These are phyloP conservation scores for Phengaris alcon DNA, from an alignment of 2,888 invertebrate genomes.

Conservation along the genomic window DNA sequence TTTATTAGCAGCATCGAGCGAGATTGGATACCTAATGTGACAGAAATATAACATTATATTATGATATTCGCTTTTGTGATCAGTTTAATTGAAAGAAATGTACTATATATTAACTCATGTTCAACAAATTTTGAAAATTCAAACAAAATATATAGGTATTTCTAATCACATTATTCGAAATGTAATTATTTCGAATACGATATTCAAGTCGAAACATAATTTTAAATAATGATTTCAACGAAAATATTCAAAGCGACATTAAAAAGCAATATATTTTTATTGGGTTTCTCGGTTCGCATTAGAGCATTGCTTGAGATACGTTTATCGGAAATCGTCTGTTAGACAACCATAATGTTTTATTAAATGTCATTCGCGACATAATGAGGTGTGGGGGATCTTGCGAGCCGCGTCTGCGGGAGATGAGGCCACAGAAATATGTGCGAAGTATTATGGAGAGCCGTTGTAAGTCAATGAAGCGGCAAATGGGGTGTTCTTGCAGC, in stretches of 20 bases:
- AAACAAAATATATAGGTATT: too few relatives aligned
- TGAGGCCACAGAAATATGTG: slow-evolving; percentile 77
- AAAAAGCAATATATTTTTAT: slow-evolving; percentile 28
- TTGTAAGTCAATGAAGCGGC: slow-evolving; percentile 80
- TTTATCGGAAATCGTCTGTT: slow-evolving; percentile 68
- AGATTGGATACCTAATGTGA: neutral
- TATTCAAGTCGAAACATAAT: neutral
- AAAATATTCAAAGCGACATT: slow-evolving; percentile 19
- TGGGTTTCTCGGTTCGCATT: slow-evolving; percentile 24
- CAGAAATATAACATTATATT: too few relatives aligned
- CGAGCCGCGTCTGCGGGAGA: slow-evolving; percentile 65
- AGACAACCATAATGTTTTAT: slow-evolving; percentile 75
- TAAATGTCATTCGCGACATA: slow-evolving; percentile 78
- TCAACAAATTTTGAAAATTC: too few relatives aligned
- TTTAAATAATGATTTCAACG: neutral
- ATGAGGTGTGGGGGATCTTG: slow-evolving; percentile 74
- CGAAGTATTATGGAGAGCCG: slow-evolving; percentile 78
- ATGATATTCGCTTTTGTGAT: neutral
- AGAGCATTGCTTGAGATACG: slow-evolving; percentile 40
- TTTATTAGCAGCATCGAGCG: neutral
- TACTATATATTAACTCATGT: too few relatives aligned
- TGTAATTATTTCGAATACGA: neutral
- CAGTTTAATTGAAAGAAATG: too few relatives aligned
- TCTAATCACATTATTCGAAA: neutral
- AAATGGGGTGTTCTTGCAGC: slow-evolving; percentile 75